phyloP scores from a whole-genome alignment of 2,113 vertebrate species.

The Xyrauchen texanus region DNA sequence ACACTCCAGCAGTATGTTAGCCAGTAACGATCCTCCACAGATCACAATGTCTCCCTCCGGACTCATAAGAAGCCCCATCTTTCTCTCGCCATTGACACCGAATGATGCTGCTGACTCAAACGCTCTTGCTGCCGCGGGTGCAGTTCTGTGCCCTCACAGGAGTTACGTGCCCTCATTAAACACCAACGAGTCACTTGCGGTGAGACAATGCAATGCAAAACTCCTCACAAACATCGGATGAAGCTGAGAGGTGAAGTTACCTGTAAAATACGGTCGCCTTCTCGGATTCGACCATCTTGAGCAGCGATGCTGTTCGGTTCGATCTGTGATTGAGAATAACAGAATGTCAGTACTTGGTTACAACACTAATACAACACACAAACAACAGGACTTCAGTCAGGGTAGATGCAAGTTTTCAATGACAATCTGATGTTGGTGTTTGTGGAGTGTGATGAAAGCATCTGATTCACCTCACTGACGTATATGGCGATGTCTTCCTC shows the following conservation, averaged over 20 bases:
- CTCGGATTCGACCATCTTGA: slow-evolving; percentile 89
- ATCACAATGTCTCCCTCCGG: slow-evolving; percentile 12
- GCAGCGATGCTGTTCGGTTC: slow-evolving; percentile 94
- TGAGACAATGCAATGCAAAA: too few species aligned
- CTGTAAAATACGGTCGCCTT: slow-evolving; percentile 95
- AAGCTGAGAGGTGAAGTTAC: slow-evolving; percentile 66
- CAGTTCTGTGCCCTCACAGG: slow-evolving; percentile 54
- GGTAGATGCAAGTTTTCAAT: too few species aligned
- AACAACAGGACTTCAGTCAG: not conserved
- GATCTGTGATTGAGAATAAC: slow-evolving; percentile 72
- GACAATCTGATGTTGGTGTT: too few species aligned
- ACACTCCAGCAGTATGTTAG: slow-evolving; percentile 11
- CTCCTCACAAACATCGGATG: slow-evolving; percentile 50
- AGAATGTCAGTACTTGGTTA: too few species aligned
- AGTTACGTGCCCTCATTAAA: slow-evolving; percentile 54
- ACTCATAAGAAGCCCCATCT: not conserved
- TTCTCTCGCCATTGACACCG: not conserved
- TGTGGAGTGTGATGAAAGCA: too few species aligned
- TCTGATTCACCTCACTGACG: slow-evolving; percentile 83
- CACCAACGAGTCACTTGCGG: too few species aligned
- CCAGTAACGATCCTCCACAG: not conserved
- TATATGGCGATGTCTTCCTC: slow-evolving; percentile 94
- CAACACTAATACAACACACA: not conserved
- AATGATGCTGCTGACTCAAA: slow-evolving; percentile 66
- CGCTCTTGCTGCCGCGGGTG: slow-evolving; percentile 61